Evolutionary conservation across 2,113 vertebrate genomes (phyloP), one percentile per base, ranked within the genome.

Genomic region (Gopherus evgoodei): DNA sequence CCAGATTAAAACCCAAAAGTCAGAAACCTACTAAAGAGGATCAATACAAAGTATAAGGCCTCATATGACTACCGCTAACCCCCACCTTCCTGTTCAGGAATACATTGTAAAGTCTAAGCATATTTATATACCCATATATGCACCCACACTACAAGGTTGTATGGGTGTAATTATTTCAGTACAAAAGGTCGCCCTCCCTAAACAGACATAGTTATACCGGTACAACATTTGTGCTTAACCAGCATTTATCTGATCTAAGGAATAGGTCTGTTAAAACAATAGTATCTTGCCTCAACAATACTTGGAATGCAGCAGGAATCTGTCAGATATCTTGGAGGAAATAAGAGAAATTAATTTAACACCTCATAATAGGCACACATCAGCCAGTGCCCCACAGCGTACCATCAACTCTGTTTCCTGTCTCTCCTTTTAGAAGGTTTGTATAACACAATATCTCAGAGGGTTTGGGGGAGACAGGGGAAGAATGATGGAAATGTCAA

Each of bases 401-500:
- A 27, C 53, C 75, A 78, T 52, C 65, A 49, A 52, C 38, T 53
- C 22, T n/a, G 69, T 79, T 69, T 10, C 19, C 78, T 52, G 75
- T 0, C 75, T 24, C 56, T 86, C 75, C 31, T 11, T 54, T 78
- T 59, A 21, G 56, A 47, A 52, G 4, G 56, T 38, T 17, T 44
- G 56, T 2, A 25, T 22, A 44, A 94, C 27, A 81, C 57, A 90
- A 62, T 89, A 16, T 86, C 83, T 4, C 7, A 31, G 56, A 78
- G 90, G 87, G 91, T 86, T 19, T 47, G 2, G 8, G 59, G 47
- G 52, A 86, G 72, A 85, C 38, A 31, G 25, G 72, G 35, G 42
- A 91, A 84, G 53, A 62, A 81, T 0, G 0, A 42, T 31, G 0
- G 2, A 78, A 89, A 81, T 57, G 11, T 29, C 13, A 91, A 69